Evolutionary conservation across 1,140 invertebrate species (phyloP), one percentile per base, ranked within the genome.

Genomic region (Mizuhopecten yessoensis): DNA sequence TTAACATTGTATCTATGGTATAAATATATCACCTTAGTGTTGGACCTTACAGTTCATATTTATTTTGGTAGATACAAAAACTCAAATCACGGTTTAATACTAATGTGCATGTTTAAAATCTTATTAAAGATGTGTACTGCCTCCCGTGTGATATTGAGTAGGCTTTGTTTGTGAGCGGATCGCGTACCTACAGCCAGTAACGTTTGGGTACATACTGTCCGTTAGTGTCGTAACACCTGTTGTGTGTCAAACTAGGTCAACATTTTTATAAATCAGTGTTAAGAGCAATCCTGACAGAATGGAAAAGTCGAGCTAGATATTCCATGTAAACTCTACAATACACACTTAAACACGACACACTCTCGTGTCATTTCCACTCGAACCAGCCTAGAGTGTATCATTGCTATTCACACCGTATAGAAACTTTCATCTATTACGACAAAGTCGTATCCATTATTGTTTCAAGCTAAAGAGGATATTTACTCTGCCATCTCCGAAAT

Each of bases 191-290:
- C 57, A 29, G 57, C n/a, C 23, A 13, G 57, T 29, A 17, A 29
- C 0, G 57, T 75, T 17, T 23, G 57, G 57, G n/a, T n/a, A 75
- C 9, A n/a, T 23, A 75, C 29, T 75, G 29, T 75, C 23, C 5
- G 57, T 29, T 75, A 75, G 57, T 29, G 57, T 29, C 57, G 57
- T 29, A 75, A 75, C 57, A 75, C 57, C 57, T 75, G 57, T n/a
- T 29, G 23, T 3, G n/a, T 75, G 57, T 75, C 57, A 75, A 75
- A n/a, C 57, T 75, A 75, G n/a, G 57, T 75, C n/a, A 29, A 11
- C n/a, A 29, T n/a, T n/a, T 75, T 75, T 75, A 75, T 75, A 75
- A 75, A 75, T 75, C 57, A n/a, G 57, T 29, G n/a, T 75, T 75
- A 75, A 75, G 57, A 75, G n/a, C 57, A 75, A 29, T 75, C 57